These are phyloP conservation scores for Lasioglossum villosulum DNA, from an alignment of 2,888 invertebrate genomes.

Conservation along the genomic window DNA sequence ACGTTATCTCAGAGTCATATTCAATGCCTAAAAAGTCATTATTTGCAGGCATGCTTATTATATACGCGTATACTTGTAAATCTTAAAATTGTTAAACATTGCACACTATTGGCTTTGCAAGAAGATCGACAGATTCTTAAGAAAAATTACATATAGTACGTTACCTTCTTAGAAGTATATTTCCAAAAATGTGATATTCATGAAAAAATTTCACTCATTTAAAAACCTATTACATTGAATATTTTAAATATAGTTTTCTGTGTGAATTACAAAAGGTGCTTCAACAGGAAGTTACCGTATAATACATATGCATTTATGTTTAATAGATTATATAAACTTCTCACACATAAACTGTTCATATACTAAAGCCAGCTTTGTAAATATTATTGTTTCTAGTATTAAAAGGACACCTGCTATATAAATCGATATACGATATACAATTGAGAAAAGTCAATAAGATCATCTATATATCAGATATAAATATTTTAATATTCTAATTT, in stretches of 20 bases:
- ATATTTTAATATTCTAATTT: conserved; percentile 58
- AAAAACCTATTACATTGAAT: conserved; percentile 8
- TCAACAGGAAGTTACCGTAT: conserved; percentile 14
- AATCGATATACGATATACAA: conserved; percentile 11
- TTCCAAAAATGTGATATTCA: conserved; percentile 22
- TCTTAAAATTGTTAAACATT: conserved; percentile 21
- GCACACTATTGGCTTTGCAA: conserved; percentile 32
- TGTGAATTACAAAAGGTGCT: neutral
- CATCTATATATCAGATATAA: conserved; percentile 32
- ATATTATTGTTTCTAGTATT: conserved; percentile 40
- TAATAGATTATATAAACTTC: conserved; percentile 5
- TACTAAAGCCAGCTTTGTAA: conserved; percentile 39
- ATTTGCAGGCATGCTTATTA: conserved; percentile 29
- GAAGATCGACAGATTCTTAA: conserved; percentile 11
- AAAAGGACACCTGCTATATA: conserved; percentile 8
- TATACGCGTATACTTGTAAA: conserved; percentile 33
- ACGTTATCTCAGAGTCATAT: conserved; percentile 30
- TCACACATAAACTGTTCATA: conserved; percentile 9
- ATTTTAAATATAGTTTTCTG: conserved; percentile 24
- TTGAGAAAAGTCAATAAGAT: conserved; percentile 41
- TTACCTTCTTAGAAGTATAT: conserved; percentile 27
- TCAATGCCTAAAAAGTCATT: conserved; percentile 35
- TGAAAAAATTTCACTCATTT: conserved; percentile 21
- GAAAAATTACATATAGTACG: conserved; percentile 10
- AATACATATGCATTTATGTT: conserved; percentile 54